These are phyloP conservation scores for Phyto melanocephala DNA, from an alignment of 2,888 invertebrate species.

Conservation along the genomic window DNA sequence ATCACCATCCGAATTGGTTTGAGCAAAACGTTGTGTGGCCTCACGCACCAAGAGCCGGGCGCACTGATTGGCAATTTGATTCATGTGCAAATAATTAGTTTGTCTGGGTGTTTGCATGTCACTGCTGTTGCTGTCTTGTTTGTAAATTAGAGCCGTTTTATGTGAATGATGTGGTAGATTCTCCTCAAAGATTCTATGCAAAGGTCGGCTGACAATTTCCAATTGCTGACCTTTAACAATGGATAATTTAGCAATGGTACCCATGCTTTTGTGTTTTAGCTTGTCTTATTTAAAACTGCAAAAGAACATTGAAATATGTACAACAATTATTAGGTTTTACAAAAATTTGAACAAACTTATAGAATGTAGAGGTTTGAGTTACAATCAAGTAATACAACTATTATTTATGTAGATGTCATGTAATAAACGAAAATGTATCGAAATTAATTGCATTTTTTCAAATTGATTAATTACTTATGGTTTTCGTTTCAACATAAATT, in stretches of 20 bases:
- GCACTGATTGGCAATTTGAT: conserved; percentile 79
- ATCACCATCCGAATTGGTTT: conserved; percentile 84
- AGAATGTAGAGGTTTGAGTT: neutral
- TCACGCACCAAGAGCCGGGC: conserved; percentile 77
- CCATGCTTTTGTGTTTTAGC: conserved; percentile 80
- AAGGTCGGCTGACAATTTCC: conserved; percentile 80
- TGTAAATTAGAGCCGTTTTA: conserved; percentile 83
- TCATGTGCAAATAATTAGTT: conserved; percentile 78
- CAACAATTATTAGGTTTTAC: neutral
- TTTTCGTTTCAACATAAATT: neutral
- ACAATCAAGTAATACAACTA: neutral
- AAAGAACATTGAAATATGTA: neutral
- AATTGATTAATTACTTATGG: neutral
- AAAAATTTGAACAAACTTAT: neutral
- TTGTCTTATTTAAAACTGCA: conserved; percentile 1
- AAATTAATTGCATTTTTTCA: conserved; percentile 10
- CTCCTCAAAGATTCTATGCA: conserved; percentile 82
- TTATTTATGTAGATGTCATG: conserved; percentile 4
- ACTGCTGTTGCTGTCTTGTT: conserved; percentile 63
- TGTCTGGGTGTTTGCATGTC: conserved; percentile 64
- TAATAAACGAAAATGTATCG: conserved; percentile 3
- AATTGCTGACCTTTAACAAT: conserved; percentile 83
- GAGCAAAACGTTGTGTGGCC: conserved; percentile 70
- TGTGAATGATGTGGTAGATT: conserved; percentile 81
- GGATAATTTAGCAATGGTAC: conserved; percentile 87